phyloP scores from a whole-genome alignment of 2,888 invertebrate species.

The Celastrina argiolus region DNA sequence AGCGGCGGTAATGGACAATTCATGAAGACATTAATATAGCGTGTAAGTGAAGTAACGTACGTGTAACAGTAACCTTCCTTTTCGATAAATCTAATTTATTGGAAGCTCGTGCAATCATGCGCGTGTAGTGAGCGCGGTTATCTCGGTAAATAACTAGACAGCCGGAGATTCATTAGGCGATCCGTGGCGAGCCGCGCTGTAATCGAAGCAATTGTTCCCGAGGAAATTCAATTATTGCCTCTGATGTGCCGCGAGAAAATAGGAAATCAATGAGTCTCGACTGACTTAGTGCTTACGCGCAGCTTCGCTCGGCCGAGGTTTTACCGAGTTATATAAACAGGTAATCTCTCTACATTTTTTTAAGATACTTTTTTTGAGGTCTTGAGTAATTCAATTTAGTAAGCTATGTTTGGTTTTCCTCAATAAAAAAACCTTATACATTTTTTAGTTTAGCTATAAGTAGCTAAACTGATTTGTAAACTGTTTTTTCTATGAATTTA shows the following conservation, averaged over 20 bases:
- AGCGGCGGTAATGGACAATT: constrained; percentile 14
- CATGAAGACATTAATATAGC: constrained; percentile 23
- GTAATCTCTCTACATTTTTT: background rate
- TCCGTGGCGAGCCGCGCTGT: constrained; percentile 66
- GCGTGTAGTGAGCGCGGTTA: constrained; percentile 72
- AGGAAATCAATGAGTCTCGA: constrained; percentile 47
- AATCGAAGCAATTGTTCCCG: constrained; percentile 76
- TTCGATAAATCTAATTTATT: constrained; percentile 69
- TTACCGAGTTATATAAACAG: background rate
- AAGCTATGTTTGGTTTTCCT: too few relatives aligned
- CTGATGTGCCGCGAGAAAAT: constrained; percentile 51
- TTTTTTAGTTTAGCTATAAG: too few relatives aligned
- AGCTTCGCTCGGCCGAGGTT: background rate
- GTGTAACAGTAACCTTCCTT: constrained; percentile 39
- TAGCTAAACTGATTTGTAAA: too few relatives aligned
- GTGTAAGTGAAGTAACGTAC: constrained; percentile 33
- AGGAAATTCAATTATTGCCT: constrained; percentile 73
- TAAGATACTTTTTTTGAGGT: background rate
- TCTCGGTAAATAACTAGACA: constrained; percentile 75
- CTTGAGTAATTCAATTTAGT: background rate
- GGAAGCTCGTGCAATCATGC: constrained; percentile 74
- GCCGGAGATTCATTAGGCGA: constrained; percentile 75
- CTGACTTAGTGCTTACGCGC: background rate
- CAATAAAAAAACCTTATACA: too few relatives aligned
- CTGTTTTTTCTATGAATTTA: too few relatives aligned